Percentiles rank a stretch among this genome's conserved stretches.
Evolutionary conservation across 1,140 invertebrate genomes (phyloP).

Genomic region (Papilio glaucus): DNA sequence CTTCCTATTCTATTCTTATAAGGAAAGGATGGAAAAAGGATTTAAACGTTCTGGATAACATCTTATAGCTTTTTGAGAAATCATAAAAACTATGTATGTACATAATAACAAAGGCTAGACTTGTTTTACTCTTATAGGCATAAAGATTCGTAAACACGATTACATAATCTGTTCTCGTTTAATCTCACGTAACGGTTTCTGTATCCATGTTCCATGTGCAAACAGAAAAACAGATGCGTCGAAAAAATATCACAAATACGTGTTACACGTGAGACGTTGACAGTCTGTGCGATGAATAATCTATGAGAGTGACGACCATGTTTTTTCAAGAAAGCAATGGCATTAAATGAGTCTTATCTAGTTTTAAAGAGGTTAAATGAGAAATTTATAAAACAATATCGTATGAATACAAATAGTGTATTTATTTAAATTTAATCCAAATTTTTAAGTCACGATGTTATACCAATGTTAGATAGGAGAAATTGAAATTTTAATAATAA

Average conservation of each 20-base stretch:
- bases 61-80: slow-evolving; percentile 3
- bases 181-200: slow-evolving; percentile 29
- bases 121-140: background rate
- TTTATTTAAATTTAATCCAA: slow-evolving; percentile 9
- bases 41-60: background rate
- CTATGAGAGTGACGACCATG: slow-evolving; percentile 28
- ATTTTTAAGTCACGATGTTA: background rate
- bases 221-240: slow-evolving; percentile 30
- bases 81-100: background rate
- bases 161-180: slow-evolving; percentile 28
- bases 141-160: slow-evolving; percentile 19
- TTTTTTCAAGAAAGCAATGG: slow-evolving; percentile 26
- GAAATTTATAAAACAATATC: slow-evolving; percentile 19
- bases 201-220: slow-evolving; percentile 21
- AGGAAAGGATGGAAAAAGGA: too few species aligned
- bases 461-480: background rate
- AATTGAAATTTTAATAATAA: background rate
- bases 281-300: slow-evolving; percentile 19
- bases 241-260: slow-evolving; percentile 36
- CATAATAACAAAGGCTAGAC: background rate
- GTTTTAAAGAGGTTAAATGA: slow-evolving; percentile 27
- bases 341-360: background rate
- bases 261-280: slow-evolving; percentile 27
- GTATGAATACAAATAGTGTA: slow-evolving; percentile 11
- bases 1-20: too few species aligned